Evolutionary conservation across 2,797 vertebrate species (phyloP), one percentile per base, ranked within the genome.

Genomic region (Harpagifer antarcticus): DNA sequence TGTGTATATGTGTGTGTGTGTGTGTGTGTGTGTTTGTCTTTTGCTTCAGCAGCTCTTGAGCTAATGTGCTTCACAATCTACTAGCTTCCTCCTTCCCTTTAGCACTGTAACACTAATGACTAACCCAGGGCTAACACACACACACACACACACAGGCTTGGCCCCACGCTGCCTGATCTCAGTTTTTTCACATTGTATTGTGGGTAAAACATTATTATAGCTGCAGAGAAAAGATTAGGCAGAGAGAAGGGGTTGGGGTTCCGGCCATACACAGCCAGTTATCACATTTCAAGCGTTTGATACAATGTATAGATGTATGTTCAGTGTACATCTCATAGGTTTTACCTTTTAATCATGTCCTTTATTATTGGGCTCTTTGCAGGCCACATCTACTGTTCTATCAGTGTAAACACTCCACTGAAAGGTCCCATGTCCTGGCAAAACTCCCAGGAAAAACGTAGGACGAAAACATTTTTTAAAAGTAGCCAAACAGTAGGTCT

Each of bases 21-120:
- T 5, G 53, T 19, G 33, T 20, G 19, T 68, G 59, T 44, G 52
- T 79, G 62, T 56, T 47, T 61, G 27, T 33, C 20, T 40, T 76
- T 57, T 78, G 76, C 78, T 85, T 78, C 68, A 83, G 64, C 20
- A 16, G 66, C 84, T 86, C 77, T 80, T 80, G 60, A 77, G 78
- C 76, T 88, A 90, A 90, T 88, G 86, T 78, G 69, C 58, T 86
- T 86, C 77, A 84, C 79, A 48, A 86, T 88, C 76, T 72, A 74
- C 78, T 60, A 13, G 62, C 74, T 83, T 81, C 70, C 43, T 81
- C 73, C 66, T 85, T 74, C 74, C 82, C 85, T 70, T 79, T 56
- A 75, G 74, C 78, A 59, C 74, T 61, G 55, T 70, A 69, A 55
- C 64, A 49, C 78, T 89, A 89, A 90, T 89, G 81, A 82, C 80